Evolutionary conservation across 2,888 invertebrate genomes (phyloP), one percentile per base, ranked within the genome.

Genomic region (Salpingus planirostris): DNA sequence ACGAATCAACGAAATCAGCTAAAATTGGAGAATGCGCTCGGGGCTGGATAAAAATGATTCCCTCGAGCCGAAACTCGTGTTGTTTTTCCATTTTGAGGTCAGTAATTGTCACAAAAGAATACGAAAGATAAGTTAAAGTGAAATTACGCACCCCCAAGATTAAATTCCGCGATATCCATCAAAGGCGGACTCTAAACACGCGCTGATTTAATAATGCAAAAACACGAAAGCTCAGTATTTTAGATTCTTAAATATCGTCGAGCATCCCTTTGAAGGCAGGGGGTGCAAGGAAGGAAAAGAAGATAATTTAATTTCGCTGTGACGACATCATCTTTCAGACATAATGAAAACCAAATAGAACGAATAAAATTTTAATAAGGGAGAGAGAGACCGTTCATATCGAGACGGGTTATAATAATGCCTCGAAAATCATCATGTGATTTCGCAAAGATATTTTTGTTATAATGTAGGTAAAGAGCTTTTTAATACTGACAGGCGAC

Each of bases 221-320:
- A 18, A 18, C 18, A 18, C 18, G 5, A 18, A 18, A 18, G 5
- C 5, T 18, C 18, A 8, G 5, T 5, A 6, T 18, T 18, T 18
- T 8, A 6, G 18, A 18, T 18, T 18, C 18, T 18, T 18, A 18
- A 18, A 18, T 18, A 18, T 18, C 18, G 5, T 8, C 18, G 18
- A 18, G 18, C 18, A 18, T 18, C 8, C 18, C 18, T 18, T 18
- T 18, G 5, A 8, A 18, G 18, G 18, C 5, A 18, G 8, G 5
- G 8, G 8, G 18, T n/a, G 18, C 18, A 18, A 18, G 18, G 8
- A 8, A 5, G 18, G 8, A 8, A 18, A 8, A 8, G 24, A 11
- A 24, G 11, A 24, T 24, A 24, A 24, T 24, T 24, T 24, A 24
- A 24, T 24, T 24, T 24, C 24, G 24, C 24, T 24, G n/a, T n/a